Evolutionary conservation across 2,797 vertebrate genomes (phyloP), one percentile per base, ranked within the genome.

Genomic region (Enteromius paludinosus): DNA sequence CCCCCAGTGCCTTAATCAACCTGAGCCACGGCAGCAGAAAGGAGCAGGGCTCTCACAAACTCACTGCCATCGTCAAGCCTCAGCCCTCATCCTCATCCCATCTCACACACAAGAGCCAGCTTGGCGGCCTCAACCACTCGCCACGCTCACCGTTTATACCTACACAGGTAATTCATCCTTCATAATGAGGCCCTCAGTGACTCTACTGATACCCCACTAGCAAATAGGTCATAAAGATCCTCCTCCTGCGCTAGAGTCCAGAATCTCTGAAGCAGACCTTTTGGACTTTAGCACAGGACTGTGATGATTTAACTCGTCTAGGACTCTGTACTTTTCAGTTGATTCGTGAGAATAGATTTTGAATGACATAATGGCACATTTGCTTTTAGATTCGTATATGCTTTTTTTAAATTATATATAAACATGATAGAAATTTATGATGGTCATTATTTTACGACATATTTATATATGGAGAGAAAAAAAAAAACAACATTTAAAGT

Each of bases 1-100:
- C 97, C 23, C 95, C 97, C 90, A 96, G 95, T 91, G 97, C 98
- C 91, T 97, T 99, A 93, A 96, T 99, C 82, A 99, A 98, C 89
- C 91, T 99, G 83, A 96, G 97, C 89, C 95, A 99, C 23, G 98
- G 98, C 33, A 90, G 83, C 87, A 95, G 97, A 52, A 92, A 92
- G 79, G 97, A 98, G 90, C 95, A 92, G 82, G 94, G 94, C 81
- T 94, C 92, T 78, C 95, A 97, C 89, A 98, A 98, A 84, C 93
- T 98, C 92, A 97, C 95, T 5, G 96, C 97, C 86, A 94, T 98
- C 30, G 96, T 99, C 89, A 99, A 98, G 90, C 97, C 97, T 65
- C 97, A 99, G 71, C 97, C 96, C 10, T 92, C 94, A 59, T 38
- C 90, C 73, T 91, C 93, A 79, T 92, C 92, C 85, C 91, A 92